Evolutionary conservation across 2,888 invertebrate genomes (phyloP).

Genomic region (Parthenolecanium corni): DNA sequence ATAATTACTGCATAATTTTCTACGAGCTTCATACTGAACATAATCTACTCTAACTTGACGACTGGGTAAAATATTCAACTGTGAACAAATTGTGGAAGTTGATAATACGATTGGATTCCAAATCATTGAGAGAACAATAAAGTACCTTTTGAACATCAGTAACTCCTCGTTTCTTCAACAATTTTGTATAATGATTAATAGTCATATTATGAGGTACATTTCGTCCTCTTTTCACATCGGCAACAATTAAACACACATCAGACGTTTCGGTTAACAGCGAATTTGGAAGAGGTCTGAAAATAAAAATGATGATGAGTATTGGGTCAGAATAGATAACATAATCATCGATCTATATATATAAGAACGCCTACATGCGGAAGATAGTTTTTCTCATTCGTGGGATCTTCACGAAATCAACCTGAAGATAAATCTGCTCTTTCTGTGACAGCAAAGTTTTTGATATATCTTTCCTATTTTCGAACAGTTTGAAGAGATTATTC

Average conservation of each 20-base stretch:
- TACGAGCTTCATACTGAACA: slow-evolving; percentile 30
- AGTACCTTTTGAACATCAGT: slow-evolving; percentile 30
- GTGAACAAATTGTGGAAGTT: neutral
- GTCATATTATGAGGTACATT: slow-evolving; percentile 64
- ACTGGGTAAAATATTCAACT: slow-evolving; percentile 29
- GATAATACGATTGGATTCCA: neutral
- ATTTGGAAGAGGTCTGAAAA: slow-evolving; percentile 43
- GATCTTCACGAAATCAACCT: slow-evolving; percentile 53
- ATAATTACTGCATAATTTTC: slow-evolving; percentile 31
- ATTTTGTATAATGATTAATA: slow-evolving; percentile 48
- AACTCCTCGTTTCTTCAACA: slow-evolving; percentile 26
- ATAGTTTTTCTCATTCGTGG: slow-evolving; percentile 40
- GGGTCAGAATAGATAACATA: too few relatives aligned
- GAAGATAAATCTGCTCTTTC: slow-evolving; percentile 45
- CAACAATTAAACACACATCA: slow-evolving; percentile 66
- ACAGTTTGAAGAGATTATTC: slow-evolving; percentile 38
- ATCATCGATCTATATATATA: too few relatives aligned
- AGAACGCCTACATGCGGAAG: slow-evolving; percentile 26
- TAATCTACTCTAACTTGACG: slow-evolving; percentile 32
- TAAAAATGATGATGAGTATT: neutral
- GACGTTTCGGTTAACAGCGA: slow-evolving; percentile 50
- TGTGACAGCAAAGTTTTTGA: slow-evolving; percentile 45
- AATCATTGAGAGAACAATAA: too few relatives aligned
- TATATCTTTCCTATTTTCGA: slow-evolving; percentile 36
- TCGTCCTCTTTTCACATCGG: slow-evolving; percentile 59